phyloP scores from a whole-genome alignment of 2,113 vertebrate species.

The Centropus unirufus region DNA sequence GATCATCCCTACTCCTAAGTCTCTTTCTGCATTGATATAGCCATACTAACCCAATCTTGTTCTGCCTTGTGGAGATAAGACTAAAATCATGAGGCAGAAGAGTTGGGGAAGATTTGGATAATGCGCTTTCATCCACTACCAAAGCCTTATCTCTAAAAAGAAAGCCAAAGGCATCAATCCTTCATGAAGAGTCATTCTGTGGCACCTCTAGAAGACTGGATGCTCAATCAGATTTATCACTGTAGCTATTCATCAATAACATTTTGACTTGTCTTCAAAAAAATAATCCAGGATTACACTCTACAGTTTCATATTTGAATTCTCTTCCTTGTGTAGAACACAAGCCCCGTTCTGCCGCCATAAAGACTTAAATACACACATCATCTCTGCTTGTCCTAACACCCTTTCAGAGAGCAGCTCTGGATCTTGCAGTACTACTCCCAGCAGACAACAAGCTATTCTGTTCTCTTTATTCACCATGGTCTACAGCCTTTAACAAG shows the following conservation, averaged over 20 bases:
- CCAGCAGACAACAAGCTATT: not conserved
- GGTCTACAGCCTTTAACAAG: not conserved
- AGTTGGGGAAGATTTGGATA: not conserved
- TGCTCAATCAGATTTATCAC: not conserved
- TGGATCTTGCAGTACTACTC: not conserved
- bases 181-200: not conserved
- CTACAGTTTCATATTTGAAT: not conserved
- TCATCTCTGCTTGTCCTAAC: not conserved
- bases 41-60: not conserved
- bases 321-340: not conserved
- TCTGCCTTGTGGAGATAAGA: not conserved
- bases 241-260: rapidly evolving
- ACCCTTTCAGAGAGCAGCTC: not conserved
- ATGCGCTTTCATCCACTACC: not conserved
- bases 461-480: not conserved
- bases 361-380: not conserved
- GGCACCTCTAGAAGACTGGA: not conserved
- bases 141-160: not conserved
- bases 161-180: not conserved
- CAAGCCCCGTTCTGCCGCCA: not conserved
- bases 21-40: not conserved
- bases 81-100: not conserved
- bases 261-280: not conserved
- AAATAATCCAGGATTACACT: not conserved
- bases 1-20: not conserved